These are phyloP conservation scores for Muraenolepis orangiensis DNA, from an alignment of 2,797 vertebrate species.

Conservation along the genomic window DNA sequence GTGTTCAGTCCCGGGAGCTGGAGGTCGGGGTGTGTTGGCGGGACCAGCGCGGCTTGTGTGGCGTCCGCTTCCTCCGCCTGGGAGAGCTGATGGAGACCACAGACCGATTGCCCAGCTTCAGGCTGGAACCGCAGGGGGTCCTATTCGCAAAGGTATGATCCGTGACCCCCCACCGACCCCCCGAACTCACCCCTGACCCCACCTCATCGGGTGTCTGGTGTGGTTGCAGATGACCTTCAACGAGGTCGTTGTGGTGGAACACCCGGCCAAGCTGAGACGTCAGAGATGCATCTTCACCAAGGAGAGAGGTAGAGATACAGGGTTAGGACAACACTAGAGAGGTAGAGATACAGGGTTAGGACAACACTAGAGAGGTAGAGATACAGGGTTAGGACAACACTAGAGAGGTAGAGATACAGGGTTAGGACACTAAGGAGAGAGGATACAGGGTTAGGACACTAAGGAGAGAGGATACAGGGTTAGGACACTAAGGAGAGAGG, in stretches of 20 bases:
- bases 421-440: not conserved
- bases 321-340: not conserved
- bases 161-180: not conserved
- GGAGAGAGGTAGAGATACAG: constrained; percentile 76
- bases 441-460: not conserved
- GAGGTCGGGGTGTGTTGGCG: constrained; percentile 82
- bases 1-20: constrained; percentile 83
- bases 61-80: constrained; percentile 81
- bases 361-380: too few relatives aligned
- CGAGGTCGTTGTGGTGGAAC: constrained; percentile 81
- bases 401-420: too few relatives aligned
- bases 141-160: constrained; percentile 80
- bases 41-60: constrained; percentile 81
- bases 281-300: constrained; percentile 90
- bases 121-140: constrained; percentile 82
- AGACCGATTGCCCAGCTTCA: constrained; percentile 71
- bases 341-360: not conserved
- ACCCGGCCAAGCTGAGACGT: constrained; percentile 81
- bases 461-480: too few relatives aligned
- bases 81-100: constrained; percentile 85
- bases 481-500: not conserved
- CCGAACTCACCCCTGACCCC: not conserved
- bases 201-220: not conserved
- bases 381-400: too few relatives aligned
- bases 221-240: constrained; percentile 81